Percentiles rank a stretch among this genome's conserved stretches.
phyloP scores from a whole-genome alignment of 2,888 invertebrate species.

The Troides oblongomaculatus region DNA sequence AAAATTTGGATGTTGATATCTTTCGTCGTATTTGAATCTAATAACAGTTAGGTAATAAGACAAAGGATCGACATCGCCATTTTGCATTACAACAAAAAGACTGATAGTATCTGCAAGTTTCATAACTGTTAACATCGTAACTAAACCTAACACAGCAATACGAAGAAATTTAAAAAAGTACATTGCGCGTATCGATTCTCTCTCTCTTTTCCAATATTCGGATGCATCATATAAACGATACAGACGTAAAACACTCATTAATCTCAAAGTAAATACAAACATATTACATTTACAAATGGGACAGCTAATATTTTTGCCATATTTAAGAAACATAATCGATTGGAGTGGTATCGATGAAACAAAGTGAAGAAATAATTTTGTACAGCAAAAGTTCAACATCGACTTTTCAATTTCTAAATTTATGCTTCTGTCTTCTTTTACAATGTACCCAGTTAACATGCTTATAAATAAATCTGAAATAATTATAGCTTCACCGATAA shows the following conservation, averaged over 20 bases:
- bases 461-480: constrained; percentile 29
- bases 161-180: constrained; percentile 32
- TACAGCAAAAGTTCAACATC: constrained; percentile 30
- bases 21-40: constrained; percentile 27
- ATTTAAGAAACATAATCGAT: constrained; percentile 31
- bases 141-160: constrained; percentile 31
- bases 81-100: constrained; percentile 25
- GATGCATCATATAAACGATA: constrained; percentile 31
- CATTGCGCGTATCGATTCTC: constrained; percentile 23
- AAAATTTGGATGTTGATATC: constrained; percentile 16
- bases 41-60: constrained; percentile 29
- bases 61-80: constrained; percentile 18
- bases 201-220: constrained; percentile 30
- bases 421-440: constrained; percentile 28
- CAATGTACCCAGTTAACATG: constrained; percentile 30
- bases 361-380: constrained; percentile 30
- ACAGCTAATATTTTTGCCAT: constrained; percentile 31
- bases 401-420: constrained; percentile 31
- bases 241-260: constrained; percentile 30
- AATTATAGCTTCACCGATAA: constrained; percentile 28
- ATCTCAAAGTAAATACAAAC: constrained; percentile 31
- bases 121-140: constrained; percentile 30
- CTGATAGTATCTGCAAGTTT: constrained; percentile 30
- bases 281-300: constrained; percentile 31
- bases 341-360: constrained; percentile 32